These are phyloP conservation scores for Anoura caudifer DNA, from an alignment of 2,113 vertebrate genomes.

Conservation along the genomic window DNA sequence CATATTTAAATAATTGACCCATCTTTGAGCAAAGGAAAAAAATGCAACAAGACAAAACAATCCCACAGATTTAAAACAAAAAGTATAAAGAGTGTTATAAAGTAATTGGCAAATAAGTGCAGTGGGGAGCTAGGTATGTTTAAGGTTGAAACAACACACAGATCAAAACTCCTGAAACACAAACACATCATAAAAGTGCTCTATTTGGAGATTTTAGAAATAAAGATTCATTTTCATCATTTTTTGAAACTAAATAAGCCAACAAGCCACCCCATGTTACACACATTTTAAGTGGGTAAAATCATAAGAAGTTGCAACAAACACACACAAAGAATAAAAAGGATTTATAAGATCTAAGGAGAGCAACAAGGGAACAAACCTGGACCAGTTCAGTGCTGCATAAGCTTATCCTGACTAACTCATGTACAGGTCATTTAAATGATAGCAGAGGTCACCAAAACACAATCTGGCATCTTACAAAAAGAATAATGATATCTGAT, in stretches of 20 bases:
- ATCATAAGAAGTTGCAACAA: not conserved
- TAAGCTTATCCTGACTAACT: not conserved
- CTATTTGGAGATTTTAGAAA: not conserved
- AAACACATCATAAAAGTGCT: slow-evolving; percentile 10
- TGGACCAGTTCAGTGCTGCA: not conserved
- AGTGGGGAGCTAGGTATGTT: not conserved
- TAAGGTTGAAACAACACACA: not conserved
- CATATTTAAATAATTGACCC: slow-evolving; percentile 52
- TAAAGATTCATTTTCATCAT: not conserved
- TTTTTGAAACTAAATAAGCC: slow-evolving; percentile 19
- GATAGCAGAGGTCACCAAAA: slow-evolving; percentile 19
- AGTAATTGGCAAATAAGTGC: not conserved
- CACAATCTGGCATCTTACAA: slow-evolving; percentile 26
- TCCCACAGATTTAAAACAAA: slow-evolving; percentile 43
- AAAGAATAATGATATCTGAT: slow-evolving; percentile 23
- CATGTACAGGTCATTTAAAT: not conserved
- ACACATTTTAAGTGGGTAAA: not conserved
- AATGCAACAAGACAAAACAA: slow-evolving; percentile 42
- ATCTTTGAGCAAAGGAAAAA: slow-evolving; percentile 51
- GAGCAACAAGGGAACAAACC: not conserved
- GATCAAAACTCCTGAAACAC: not conserved
- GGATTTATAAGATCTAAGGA: not conserved
- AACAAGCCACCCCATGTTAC: not conserved
- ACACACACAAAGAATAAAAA: not conserved
- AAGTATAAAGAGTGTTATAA: not conserved